These are phyloP conservation scores for Pyrrhosoma nymphula DNA, from an alignment of 2,888 invertebrate genomes.

Conservation along the genomic window DNA sequence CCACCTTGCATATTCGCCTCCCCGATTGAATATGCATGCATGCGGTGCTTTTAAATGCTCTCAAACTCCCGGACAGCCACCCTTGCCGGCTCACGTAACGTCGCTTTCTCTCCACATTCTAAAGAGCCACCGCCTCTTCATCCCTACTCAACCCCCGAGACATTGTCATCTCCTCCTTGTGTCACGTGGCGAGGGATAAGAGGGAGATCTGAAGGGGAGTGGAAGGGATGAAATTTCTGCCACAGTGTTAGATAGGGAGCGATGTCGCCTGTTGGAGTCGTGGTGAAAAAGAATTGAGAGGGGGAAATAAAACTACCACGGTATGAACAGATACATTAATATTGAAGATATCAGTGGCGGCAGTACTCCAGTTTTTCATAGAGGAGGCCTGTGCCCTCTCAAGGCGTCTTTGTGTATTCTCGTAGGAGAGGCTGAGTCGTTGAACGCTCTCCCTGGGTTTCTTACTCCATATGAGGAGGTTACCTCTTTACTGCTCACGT, in stretches of 20 bases:
- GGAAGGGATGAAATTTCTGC: not conserved
- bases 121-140: not conserved
- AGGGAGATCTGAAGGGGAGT: not conserved
- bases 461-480: too few relatives aligned
- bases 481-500: too few relatives aligned
- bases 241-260: not conserved
- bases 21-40: not conserved
- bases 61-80: not conserved
- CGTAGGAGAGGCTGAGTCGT: too few relatives aligned
- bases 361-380: not conserved
- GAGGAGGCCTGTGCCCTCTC: not conserved
- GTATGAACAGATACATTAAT: not conserved
- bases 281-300: not conserved
- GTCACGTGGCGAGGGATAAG: not conserved
- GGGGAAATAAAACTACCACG: not conserved
- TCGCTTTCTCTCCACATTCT: not conserved
- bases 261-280: not conserved
- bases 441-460: too few relatives aligned
- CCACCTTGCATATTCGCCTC: too few relatives aligned
- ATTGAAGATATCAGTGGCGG: not conserved
- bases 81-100: not conserved
- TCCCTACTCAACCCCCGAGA: not conserved
- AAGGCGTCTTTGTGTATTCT: too few relatives aligned
- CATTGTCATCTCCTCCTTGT: not conserved
- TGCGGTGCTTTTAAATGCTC: not conserved